phyloP scores from a whole-genome alignment of 2,113 vertebrate species.

The Ariopsis seemanni region DNA sequence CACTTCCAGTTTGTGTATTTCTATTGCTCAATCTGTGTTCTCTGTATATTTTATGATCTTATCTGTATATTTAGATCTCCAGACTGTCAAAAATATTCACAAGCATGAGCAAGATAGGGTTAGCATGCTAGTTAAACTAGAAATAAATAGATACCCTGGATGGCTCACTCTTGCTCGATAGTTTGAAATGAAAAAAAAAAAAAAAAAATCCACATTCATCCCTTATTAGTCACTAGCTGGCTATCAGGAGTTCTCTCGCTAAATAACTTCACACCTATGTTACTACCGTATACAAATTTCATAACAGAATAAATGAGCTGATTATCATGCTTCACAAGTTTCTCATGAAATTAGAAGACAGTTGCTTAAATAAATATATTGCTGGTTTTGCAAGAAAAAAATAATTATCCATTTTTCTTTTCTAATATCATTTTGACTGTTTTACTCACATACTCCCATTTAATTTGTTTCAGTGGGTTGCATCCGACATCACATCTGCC shows the following conservation, averaged over 20 bases:
- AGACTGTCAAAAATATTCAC: not conserved
- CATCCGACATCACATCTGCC: too few relatives aligned
- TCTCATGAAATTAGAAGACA: not conserved
- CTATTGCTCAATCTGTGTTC: not conserved
- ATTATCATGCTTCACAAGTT: not conserved
- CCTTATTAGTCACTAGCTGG: not conserved
- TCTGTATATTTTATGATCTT: not conserved
- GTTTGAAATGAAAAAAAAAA: not conserved
- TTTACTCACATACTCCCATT: too few relatives aligned
- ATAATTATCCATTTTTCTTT: too few relatives aligned
- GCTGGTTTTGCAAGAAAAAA: too few relatives aligned
- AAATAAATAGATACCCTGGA: not conserved
- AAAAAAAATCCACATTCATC: too few relatives aligned
- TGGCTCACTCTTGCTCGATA: not conserved
- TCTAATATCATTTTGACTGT: too few relatives aligned
- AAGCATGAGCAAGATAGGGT: not conserved
- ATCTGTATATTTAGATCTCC: not conserved
- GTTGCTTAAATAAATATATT: too few relatives aligned
- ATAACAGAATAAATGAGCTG: not conserved
- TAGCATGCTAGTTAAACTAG: not conserved
- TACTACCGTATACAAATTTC: not conserved
- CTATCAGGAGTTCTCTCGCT: not conserved
- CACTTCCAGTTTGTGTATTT: not conserved
- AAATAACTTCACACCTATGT: not conserved
- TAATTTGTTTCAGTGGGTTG: too few relatives aligned